Percentiles rank a stretch among this genome's conserved stretches.
Conservation (phyloP, 2,113 vertebrate genomes). For the Phaetusa simplex region DNA sequence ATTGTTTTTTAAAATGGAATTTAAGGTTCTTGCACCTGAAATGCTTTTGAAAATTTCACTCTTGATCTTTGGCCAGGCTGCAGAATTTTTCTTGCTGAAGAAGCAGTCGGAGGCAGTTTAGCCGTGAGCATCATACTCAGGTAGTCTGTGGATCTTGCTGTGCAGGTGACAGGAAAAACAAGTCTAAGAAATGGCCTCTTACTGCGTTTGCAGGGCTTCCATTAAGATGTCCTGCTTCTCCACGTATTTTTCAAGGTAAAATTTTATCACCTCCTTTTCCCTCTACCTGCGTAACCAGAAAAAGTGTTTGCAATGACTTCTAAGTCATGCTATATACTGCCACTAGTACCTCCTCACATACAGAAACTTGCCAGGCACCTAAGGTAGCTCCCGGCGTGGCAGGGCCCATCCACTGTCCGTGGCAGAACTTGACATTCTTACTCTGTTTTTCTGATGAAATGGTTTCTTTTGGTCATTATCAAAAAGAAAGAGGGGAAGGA, state of each 20-base stretch:
- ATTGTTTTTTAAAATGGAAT: not conserved
- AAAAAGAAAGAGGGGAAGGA: not conserved
- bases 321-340: not conserved
- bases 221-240: not conserved
- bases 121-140: not conserved
- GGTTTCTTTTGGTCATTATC: not conserved
- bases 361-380: not conserved
- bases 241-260: not conserved
- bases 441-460: not conserved
- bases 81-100: not conserved
- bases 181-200: not conserved
- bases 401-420: not conserved
- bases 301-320: not conserved
- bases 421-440: not conserved
- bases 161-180: not conserved
- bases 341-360: not conserved
- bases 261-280: not conserved
- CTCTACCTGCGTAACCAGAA: not conserved
- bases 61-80: not conserved
- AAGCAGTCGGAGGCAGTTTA: not conserved
- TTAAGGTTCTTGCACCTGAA: not conserved
- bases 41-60: not conserved
- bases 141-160: not conserved
- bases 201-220: not conserved
- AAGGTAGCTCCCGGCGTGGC: not conserved